Evolutionary conservation across 2,888 invertebrate genomes (phyloP).

Genomic region (Linnaemya vulpina): DNA sequence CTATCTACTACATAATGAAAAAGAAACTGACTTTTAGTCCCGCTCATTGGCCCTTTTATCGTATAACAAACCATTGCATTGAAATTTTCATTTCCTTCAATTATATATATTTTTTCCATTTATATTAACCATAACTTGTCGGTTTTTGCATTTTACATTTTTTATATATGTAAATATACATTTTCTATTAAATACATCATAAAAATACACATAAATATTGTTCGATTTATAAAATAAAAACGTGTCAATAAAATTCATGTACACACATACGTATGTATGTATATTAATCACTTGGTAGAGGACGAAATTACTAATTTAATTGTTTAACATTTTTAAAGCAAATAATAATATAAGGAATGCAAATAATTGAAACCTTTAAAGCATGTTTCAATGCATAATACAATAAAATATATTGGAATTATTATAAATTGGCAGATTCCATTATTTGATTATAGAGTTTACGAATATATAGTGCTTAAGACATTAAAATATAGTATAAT

Average conservation of each 20-base stretch:
- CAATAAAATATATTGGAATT: slow-evolving; percentile 19
- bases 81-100: slow-evolving; percentile 1
- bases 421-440: slow-evolving; percentile 29
- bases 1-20: too few relatives aligned
- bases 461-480: not conserved
- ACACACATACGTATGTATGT: not conserved
- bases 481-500: slow-evolving; percentile 13
- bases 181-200: slow-evolving; percentile 61
- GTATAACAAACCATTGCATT: not conserved
- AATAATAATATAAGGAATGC: slow-evolving; percentile 14
- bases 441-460: not conserved
- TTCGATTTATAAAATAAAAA: slow-evolving; percentile 49
- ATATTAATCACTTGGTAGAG: slow-evolving; percentile 51
- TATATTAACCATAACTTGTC: slow-evolving; percentile 40
- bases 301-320: slow-evolving; percentile 54
- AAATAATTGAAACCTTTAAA: slow-evolving; percentile 25
- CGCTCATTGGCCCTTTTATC: too few relatives aligned
- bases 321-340: slow-evolving; percentile 23
- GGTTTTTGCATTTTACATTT: slow-evolving; percentile 18
- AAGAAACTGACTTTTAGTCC: too few relatives aligned
- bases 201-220: slow-evolving; percentile 63
- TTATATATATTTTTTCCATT: slow-evolving; percentile 20
- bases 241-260: slow-evolving; percentile 43
- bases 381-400: slow-evolving; percentile 15
- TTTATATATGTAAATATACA: slow-evolving; percentile 34